Conservation (phyloP, 2,113 vertebrate species). For the Platysternon megacephalum region DNA sequence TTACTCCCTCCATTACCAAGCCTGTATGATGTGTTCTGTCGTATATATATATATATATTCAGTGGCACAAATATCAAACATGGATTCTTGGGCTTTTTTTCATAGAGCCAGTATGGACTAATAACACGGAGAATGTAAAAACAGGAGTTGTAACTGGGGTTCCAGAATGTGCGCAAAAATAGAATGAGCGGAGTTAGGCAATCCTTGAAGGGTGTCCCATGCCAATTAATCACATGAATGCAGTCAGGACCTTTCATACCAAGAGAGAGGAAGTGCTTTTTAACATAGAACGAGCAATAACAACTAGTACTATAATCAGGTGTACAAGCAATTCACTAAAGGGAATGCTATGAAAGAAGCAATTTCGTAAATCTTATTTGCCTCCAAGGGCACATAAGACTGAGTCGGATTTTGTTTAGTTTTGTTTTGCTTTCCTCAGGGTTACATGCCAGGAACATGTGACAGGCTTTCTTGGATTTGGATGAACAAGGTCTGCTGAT, state of each 20-base stretch:
- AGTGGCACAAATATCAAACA: constrained; percentile 11
- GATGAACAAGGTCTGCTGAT: constrained; percentile 36
- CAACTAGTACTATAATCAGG: neutral
- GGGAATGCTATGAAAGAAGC: neutral
- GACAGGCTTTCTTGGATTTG: constrained; percentile 61
- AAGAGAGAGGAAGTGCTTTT: constrained; percentile 23
- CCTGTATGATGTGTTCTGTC: neutral
- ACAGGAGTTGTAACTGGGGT: constrained; percentile 22
- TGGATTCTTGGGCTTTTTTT: constrained; percentile 17
- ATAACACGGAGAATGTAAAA: constrained; percentile 27
- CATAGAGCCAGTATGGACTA: neutral
- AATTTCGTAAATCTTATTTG: neutral
- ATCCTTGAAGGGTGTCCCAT: constrained; percentile 57
- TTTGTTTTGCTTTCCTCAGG: constrained; percentile 7
- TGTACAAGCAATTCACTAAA: neutral
- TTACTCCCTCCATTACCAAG: neutral
- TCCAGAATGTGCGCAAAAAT: constrained; percentile 53
- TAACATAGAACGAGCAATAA: neutral
- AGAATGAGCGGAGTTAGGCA: constrained; percentile 50
- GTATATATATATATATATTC: neutral
- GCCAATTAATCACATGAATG: constrained; percentile 39
- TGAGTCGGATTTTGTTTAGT: constrained; percentile 34
- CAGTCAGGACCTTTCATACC: constrained; percentile 21
- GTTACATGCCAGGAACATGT: constrained; percentile 59
- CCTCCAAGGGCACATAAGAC: constrained; percentile 13